Percentiles rank a stretch among this genome's conserved stretches.
Conservation (phyloP, 2,113 vertebrate genomes). For the Centropus unirufus region DNA sequence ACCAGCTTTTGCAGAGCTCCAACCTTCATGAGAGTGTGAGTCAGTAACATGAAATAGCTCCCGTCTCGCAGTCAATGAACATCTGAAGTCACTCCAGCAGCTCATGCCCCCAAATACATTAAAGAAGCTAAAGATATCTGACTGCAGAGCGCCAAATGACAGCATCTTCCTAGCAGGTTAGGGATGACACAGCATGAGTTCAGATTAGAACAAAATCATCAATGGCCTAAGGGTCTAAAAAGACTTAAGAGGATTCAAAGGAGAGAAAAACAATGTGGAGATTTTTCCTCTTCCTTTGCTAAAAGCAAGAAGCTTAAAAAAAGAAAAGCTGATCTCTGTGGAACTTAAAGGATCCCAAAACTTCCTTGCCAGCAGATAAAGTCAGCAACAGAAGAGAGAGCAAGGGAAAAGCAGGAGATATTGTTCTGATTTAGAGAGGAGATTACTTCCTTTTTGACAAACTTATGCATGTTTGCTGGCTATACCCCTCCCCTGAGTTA, state of each 20-base stretch:
- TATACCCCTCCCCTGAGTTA: background rate
- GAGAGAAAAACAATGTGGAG: background rate
- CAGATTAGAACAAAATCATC: background rate
- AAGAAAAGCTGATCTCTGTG: background rate
- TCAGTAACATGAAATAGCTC: background rate
- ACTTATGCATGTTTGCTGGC: background rate
- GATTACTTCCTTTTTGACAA: background rate
- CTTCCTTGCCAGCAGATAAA: background rate
- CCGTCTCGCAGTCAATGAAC: background rate
- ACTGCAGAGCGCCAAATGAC: background rate
- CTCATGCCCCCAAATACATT: background rate
- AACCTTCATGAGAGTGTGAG: background rate
- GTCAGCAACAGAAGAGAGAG: background rate
- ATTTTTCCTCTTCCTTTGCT: background rate
- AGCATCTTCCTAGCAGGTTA: background rate
- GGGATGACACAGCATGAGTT: background rate
- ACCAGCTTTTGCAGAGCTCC: background rate
- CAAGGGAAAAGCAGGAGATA: background rate
- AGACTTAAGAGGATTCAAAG: background rate
- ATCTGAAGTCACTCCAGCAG: conserved; percentile 45
- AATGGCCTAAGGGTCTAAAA: background rate
- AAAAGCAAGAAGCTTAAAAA: background rate
- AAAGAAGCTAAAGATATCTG: background rate
- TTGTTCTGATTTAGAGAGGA: background rate
- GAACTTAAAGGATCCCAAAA: background rate